These are phyloP conservation scores for Melanocharis versteri DNA, from an alignment of 2,113 vertebrate species.

Conservation along the genomic window DNA sequence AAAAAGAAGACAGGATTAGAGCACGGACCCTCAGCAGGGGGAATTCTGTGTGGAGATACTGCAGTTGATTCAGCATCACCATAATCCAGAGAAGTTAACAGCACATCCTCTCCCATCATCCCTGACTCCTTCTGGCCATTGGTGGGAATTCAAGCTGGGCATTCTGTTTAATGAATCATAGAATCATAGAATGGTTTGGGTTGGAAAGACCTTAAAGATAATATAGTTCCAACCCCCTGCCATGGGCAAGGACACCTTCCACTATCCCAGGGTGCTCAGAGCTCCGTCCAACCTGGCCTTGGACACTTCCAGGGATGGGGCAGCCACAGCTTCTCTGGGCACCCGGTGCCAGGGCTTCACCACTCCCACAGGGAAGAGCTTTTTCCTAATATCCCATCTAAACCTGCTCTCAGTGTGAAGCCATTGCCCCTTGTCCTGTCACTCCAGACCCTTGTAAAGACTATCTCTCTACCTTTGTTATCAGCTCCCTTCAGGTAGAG, in stretches of 20 bases:
- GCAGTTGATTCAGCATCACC: fast-evolving
- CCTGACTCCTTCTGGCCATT: neutral
- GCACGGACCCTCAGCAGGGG: neutral
- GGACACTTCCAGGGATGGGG: neutral
- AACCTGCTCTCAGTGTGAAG: neutral
- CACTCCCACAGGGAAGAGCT: neutral
- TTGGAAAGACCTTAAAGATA: neutral
- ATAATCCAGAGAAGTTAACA: neutral
- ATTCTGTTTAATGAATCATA: neutral
- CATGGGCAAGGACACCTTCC: neutral
- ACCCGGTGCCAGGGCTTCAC: neutral
- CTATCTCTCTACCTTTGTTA: neutral
- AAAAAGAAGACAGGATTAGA: neutral
- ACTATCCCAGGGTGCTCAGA: neutral
- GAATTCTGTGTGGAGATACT: neutral
- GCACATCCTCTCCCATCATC: neutral
- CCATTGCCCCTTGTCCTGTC: neutral
- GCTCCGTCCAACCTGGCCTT: neutral
- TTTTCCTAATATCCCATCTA: neutral
- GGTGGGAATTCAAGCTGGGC: neutral
- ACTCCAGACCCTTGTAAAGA: neutral
- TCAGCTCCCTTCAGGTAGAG: neutral
- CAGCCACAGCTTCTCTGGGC: neutral
- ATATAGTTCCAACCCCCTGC: neutral
- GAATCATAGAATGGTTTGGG: neutral